Base-by-base conservation (phyloP, 2,888 invertebrate species). In the Tubulanus polymorphus region DNA sequence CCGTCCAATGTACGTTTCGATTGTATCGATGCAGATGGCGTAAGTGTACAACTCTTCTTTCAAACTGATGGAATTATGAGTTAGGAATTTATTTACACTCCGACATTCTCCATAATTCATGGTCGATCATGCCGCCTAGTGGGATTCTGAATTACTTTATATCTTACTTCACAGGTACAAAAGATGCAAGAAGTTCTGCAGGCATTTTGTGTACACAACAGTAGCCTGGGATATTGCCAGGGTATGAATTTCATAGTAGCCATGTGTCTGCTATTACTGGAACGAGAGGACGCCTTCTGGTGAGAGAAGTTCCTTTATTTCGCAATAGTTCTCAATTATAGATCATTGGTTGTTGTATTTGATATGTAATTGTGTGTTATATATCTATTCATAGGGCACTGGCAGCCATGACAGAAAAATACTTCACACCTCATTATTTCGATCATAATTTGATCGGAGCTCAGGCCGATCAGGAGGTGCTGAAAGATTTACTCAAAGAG, bases 231-330 rank as follows among this genome's bases (percentile, higher is more conserved):
- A 15, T 83, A 83, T 66, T 83, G 83, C 61, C 83, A 83, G 71
- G 83, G 83, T 30, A 82, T 83, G 81, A 83, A 83, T 70, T 83
- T 83, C 69, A 74, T 83, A 25, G 81, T 79, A 1, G 82, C 80
- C 26, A 81, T 83, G 67, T 74, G 77, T 2, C 74, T 83, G 0
- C 71, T 83, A 23, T 81, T 83, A 59, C 74, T 83, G 63, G 79
- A 81, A 53, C 78, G 82, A 1, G 82, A 83, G 63, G 82, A 83
- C 63, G 79, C 82, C 3, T 83, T 83, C 69, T 83, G 83, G 83
- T 81, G n/a, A n/a, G n/a, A n/a, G n/a, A 63, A 63, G 66, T 61
- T 30, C 3, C 25, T 37, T 18, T 27, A 28, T 12, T 35, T 48
- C 12, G 20, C 5, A 45, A 3, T n/a, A 23, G 41, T 51, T 6